Evolutionary conservation across 2,797 vertebrate species (phyloP).

Genomic region (Ctenopoma kingsleyae): DNA sequence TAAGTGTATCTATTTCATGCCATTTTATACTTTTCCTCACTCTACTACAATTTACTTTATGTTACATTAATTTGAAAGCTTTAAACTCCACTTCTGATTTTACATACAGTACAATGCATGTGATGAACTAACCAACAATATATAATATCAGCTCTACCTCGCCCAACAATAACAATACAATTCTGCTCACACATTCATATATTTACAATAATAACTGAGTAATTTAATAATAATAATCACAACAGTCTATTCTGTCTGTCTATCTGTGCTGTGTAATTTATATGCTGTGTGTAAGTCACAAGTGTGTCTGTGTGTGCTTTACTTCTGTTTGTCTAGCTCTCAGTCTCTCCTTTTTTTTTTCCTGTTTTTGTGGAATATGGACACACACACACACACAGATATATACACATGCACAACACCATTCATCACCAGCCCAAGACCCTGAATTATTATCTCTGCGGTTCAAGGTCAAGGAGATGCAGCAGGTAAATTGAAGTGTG

Average conservation of each 20-base stretch:
- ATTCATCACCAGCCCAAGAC: conserved; percentile 94
- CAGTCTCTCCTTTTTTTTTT: conserved; percentile 61
- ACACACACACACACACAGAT: conserved; percentile 36
- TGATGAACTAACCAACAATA: neutral
- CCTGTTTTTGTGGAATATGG: conserved; percentile 48
- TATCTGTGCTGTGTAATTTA: too few species aligned
- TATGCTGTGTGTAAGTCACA: too few species aligned
- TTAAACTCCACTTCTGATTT: too few species aligned
- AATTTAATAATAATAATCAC: neutral
- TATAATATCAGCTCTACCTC: neutral
- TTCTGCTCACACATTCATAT: neutral
- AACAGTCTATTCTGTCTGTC: conserved; percentile 42
- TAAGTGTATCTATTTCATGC: neutral
- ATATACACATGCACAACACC: conserved; percentile 71
- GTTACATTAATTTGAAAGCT: too few species aligned
- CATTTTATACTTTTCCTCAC: neutral
- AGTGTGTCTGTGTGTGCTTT: conserved; percentile 74
- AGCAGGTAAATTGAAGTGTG: conserved; percentile 97
- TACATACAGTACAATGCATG: too few species aligned
- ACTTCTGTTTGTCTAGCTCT: conserved; percentile 53
- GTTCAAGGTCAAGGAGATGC: conserved; percentile 96
- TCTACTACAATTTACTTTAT: neutral
- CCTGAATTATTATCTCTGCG: conserved; percentile 96
- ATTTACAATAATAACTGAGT: neutral
- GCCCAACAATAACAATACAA: neutral